Evolutionary conservation across 1,140 invertebrate genomes (phyloP).

Genomic region (Schlechtendalia chinensis): DNA sequence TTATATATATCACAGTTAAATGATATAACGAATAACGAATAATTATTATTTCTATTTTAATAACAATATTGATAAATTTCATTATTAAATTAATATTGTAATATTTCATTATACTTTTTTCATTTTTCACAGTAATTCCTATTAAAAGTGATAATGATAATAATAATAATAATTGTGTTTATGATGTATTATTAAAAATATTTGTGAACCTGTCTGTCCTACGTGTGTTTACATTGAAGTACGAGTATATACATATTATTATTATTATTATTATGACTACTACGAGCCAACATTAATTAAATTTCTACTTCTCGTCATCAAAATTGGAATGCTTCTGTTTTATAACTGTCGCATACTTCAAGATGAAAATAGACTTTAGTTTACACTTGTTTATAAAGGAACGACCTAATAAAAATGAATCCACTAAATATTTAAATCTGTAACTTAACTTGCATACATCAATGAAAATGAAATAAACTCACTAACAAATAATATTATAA

Average conservation of each 20-base stretch:
- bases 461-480: too few species aligned
- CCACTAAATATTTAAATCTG: too few species aligned
- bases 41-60: too few species aligned
- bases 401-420: too few species aligned
- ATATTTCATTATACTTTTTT: too few species aligned
- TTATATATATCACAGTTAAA: too few species aligned
- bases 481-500: too few species aligned
- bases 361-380: not conserved
- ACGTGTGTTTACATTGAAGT: not conserved
- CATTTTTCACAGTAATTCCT: not conserved
- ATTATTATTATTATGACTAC: not conserved
- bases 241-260: not conserved
- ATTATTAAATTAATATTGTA: too few species aligned
- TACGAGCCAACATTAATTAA: not conserved
- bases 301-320: not conserved
- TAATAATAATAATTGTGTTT: not conserved
- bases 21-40: too few species aligned
- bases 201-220: not conserved
- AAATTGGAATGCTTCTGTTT: not conserved
- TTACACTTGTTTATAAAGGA: not conserved
- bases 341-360: not conserved
- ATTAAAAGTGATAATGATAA: not conserved
- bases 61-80: too few species aligned
- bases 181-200: not conserved
- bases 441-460: too few species aligned